Percentiles rank a stretch among this genome's conserved stretches.
These are phyloP conservation scores for Atrichornis clamosus DNA, from an alignment of 2,113 vertebrate species.

Conservation along the genomic window DNA sequence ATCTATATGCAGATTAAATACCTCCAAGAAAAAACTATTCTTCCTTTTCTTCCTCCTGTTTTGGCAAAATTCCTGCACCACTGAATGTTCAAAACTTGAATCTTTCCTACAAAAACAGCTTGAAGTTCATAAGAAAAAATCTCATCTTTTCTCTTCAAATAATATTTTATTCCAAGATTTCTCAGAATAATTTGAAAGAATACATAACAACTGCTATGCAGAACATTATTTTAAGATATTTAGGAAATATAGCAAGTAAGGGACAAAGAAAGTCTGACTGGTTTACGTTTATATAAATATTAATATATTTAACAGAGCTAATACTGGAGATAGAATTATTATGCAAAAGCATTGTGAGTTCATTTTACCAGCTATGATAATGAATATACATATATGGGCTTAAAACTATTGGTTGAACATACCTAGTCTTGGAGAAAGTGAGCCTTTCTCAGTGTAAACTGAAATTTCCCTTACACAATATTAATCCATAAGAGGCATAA, in stretches of 20 bases:
- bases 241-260: not conserved
- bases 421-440: not conserved
- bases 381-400: not conserved
- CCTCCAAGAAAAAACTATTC: conserved; percentile 12
- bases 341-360: not conserved
- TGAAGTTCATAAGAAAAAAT: not conserved
- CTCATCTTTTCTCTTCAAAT: not conserved
- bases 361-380: not conserved
- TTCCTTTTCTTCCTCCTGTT: not conserved
- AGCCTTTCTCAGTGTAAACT: not conserved
- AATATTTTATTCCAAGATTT: not conserved
- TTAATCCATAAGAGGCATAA: not conserved
- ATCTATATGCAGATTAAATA: conserved; percentile 56
- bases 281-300: not conserved
- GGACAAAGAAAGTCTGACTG: not conserved
- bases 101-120: not conserved
- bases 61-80: conserved; percentile 1
- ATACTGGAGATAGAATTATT: not conserved
- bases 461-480: not conserved
- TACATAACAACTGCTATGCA: not conserved
- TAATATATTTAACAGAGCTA: not conserved
- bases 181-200: not conserved
- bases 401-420: not conserved
- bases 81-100: not conserved
- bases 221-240: not conserved